Base-by-base conservation (phyloP, 1,140 invertebrate species). In the Magallana ariakensis region DNA sequence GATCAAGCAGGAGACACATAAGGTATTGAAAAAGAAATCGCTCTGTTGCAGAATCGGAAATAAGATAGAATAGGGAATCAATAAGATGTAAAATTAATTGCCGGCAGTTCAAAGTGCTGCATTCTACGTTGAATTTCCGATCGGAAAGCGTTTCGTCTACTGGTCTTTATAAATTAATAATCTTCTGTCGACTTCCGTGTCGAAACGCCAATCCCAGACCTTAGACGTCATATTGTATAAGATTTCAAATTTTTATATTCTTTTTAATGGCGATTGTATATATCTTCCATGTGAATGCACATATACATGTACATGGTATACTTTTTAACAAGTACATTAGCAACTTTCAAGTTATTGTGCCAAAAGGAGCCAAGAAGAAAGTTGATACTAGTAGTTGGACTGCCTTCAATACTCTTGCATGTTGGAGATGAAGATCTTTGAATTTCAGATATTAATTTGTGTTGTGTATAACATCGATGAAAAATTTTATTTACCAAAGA, bases 131-230 rank as follows among this genome's bases (percentile, higher is more conserved):
- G 83, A 87, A 87, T 87, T 87, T 87, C 85, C 85, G 82, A 82
- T 87, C 83, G 85, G 81, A 83, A 87, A 87, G 80, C 85, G 60
- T 87, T 87, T 87, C 83, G 85, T 83, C 85, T 75, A 87, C 83
- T 83, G 81, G 80, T 87, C 83, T 87, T 87, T 83, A 87, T 87
- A 83, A 83, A 87, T 87, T 87, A 87, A 87, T 87, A 58, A 87
- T 87, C 46, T 83, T 83, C 56, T 57, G 56, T 57, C 81, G 82
- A 75, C 83, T 70, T 87, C 83, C 83, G 85, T 83, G 82, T 83
- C 60, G 60, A 57, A 70, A 83, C 83, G 58, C 26, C 58, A 81
- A 87, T 53, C 82, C 83, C 81, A 87, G 75, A 53, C 55, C 54
- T 33, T 16, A 57, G 81, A 75, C 80, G 66, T 80, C 62, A 85